Base-by-base conservation (phyloP, 1,140 invertebrate genomes). In the Hormaphis cornu region DNA sequence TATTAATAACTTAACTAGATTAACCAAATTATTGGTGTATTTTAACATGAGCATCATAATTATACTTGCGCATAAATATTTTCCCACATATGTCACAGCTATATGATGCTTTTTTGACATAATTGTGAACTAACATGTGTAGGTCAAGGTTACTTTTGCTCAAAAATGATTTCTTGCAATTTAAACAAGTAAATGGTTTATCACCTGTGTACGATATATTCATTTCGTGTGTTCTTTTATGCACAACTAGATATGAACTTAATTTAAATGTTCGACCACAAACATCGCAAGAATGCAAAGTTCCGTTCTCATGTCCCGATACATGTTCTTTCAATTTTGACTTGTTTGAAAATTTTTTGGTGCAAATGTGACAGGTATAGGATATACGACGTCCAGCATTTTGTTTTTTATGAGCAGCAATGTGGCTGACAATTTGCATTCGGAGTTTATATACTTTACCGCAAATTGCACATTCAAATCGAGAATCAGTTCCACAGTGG, bases 41-140 rank as follows among this genome's bases (percentile, higher is more conserved):
- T 42, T 72, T 72, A 9, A 69, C 33, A 69, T 72, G 72, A 63
- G 72, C 72, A 44, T 71, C 63, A 59, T 71, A 72, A 20, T 72
- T 72, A 22, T 70, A 72, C 33, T 72, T 72, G 12, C 72, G 58
- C 42, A 52, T 69, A 56, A 72, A 72, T 70, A 71, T 71, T 58
- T 72, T 72, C 20, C 72, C 72, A 59, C 72, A 72, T 12, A 72
- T 50, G 58, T 72, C 72, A 69, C 72, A 72, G 1, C 70, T 70
- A 44, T 71, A 72, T 37, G 72, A 69, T 26, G 72, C 71, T 59
- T 71, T 72, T 42, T 72, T 70, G 35, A 66, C 61, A 28, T 72
- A 72, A 28, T 66, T 69, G 42, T 72, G 72, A 4, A 72, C 70
- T 24, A 69, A 44, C 42, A 70, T 44, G 33, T 72, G 72, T 44